Evolutionary conservation across 2,888 invertebrate species (phyloP), one percentile per base, ranked within the genome.

Genomic region (Scaptomyza cyrtandrae): DNA sequence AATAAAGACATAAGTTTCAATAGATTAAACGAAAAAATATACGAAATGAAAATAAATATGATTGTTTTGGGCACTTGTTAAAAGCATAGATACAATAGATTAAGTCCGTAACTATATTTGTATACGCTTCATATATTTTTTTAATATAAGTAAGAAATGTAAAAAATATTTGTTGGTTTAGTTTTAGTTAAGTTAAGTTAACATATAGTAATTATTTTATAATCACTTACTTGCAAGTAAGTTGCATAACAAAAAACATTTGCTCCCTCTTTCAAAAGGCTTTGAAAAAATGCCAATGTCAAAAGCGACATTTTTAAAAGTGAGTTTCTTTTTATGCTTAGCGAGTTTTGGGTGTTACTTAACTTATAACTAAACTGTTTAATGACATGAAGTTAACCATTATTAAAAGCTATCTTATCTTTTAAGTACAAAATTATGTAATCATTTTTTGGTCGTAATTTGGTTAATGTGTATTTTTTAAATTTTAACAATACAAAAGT

Each of bases 361-460:
- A 68, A 46, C 29, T 54, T 52, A 5, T 35, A 11, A 3, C 9
- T 33, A 11, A 9, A 37, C 2, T 37, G 24, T 31, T 14, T 64
- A 59, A 53, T 68, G 27, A 56, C 41, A 57, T 46, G 33, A 16
- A 46, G 49, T 52, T 45, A 39, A 37, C 16, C 50, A n/a, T 56
- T 14, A 14, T 43, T 16, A 44, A 50, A 14, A 35, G 44, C 41
- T 54, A 14, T 50, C 46, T 24, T 13, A 16, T 35, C 35, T 35
- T 35, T 31, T 14, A 24, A 39, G 27, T 52, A 27, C 4, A 53
- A 55, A 59, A 65, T 49, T 66, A 44, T 72, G 19, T 69, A 65
- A 49, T 16, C 2, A 0, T 39, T 83, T 82, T 87, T 83, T 83
- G 83, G 83, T 88, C 71, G 74, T 67, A 77, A 82, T 86, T 88